phyloP scores from a whole-genome alignment of 2,888 invertebrate genomes.

The Drosophila lacicola region DNA sequence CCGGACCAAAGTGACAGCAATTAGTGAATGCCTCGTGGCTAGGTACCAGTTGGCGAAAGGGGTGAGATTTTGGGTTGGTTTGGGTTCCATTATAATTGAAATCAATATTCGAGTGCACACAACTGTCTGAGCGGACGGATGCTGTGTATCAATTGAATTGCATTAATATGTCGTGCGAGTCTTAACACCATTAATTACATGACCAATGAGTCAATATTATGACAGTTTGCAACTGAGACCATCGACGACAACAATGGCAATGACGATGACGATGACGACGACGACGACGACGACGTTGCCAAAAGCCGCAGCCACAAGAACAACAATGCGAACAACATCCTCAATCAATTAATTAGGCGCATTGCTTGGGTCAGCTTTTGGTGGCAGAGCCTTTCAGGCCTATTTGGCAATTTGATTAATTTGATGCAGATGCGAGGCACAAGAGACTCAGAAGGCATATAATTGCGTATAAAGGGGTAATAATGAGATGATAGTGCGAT shows the following conservation, averaged over 20 bases:
- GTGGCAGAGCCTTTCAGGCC: slow-evolving; percentile 5
- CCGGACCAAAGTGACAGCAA: slow-evolving; percentile 36
- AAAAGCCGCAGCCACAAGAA: neutral
- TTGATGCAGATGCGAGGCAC: slow-evolving; percentile 26
- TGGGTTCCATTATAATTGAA: slow-evolving; percentile 75
- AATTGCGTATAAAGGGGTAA: neutral
- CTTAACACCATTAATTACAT: slow-evolving; percentile 76
- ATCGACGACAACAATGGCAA: neutral
- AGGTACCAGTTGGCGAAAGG: neutral
- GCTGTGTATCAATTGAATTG: slow-evolving; percentile 69
- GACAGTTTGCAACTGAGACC: slow-evolving; percentile 57
- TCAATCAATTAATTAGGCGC: slow-evolving; percentile 71
- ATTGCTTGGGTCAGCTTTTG: neutral
- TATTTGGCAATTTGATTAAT: slow-evolving; percentile 42
- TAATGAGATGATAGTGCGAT: too few species aligned
- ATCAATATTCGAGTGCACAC: slow-evolving; percentile 72
- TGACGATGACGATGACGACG: neutral
- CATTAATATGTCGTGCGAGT: slow-evolving; percentile 73
- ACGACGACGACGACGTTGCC: neutral
- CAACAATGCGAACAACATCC: slow-evolving; percentile 28
- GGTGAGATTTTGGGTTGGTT: neutral
- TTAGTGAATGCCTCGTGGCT: slow-evolving; percentile 43
- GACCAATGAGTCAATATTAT: slow-evolving; percentile 76
- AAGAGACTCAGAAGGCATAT: neutral
- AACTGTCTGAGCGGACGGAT: slow-evolving; percentile 41